Base-by-base conservation (phyloP, 2,888 invertebrate genomes). In the Frankliniella intonsa region DNA sequence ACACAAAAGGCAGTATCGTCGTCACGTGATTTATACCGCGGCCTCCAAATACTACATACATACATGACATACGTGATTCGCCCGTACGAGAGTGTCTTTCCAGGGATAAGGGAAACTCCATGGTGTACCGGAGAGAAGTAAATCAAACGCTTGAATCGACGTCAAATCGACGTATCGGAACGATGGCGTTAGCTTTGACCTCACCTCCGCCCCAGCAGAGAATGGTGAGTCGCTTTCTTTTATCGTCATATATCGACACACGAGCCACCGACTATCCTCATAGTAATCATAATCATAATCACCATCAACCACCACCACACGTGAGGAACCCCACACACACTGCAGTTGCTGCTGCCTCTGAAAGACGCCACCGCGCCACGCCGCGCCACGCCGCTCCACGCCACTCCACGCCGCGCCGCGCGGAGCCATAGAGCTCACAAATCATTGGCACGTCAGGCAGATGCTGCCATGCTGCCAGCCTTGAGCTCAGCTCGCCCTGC, bases 401-500 rank as follows among this genome's bases (percentile, higher is more conserved):
- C 65, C 65, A 65, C 65, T n/a, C n/a, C 69, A 5, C 55, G 55
- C 62, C 62, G n/a, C 62, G 62, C 62, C 62, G 14, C 62, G 62
- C 62, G 62, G 62, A 62, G 62, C 19, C 62, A 76, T 76, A 25
- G 69, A 22, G 69, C 69, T 76, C 69, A 76, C 69, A 76, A 76
- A 76, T 76, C 69, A 76, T 76, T 76, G 69, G 25, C 69, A 76
- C 69, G 69, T 76, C 69, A 76, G 69, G 69, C 69, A 76, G 69
- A 76, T 76, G 69, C 69, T 76, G 69, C 69, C 69, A 76, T 22
- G 22, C n/a, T n/a, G 69, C 69, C 25, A 22, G 22, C 69, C n/a
- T 22, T 22, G 22, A 22, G 69, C 69, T 55, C 55, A 38, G 38
- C 38, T 38, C 38, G 38, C 9, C 19, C 62, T 17, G 17, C 62